A percentile compares a stretch with the other conserved stretches of the same genome.
Evolutionary conservation across 2,888 invertebrate genomes (phyloP).

Genomic region (Cryptophagus acutangulus): DNA sequence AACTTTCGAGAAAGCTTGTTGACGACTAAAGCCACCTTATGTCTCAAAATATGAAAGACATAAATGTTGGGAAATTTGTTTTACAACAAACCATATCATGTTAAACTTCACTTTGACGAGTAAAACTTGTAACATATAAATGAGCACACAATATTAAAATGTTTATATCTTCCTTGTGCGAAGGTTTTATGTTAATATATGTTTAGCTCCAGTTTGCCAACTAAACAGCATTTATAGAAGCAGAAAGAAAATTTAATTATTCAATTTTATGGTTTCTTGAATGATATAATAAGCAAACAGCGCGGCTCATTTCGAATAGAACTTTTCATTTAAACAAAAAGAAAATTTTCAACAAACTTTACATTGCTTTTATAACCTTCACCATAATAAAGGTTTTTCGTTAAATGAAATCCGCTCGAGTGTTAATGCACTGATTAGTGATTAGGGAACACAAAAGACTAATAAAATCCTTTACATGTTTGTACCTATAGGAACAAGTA

Average conservation of each 20-base stretch:
- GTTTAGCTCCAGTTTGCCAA: too few relatives aligned
- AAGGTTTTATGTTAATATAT: too few relatives aligned
- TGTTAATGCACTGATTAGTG: slow-evolving; percentile 11
- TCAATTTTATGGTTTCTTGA: too few relatives aligned
- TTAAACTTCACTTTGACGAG: too few relatives aligned
- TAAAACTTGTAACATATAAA: background rate
- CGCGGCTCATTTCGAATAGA: background rate
- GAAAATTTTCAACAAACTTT: background rate
- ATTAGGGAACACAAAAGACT: slow-evolving; percentile 10
- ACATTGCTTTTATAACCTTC: slow-evolving; percentile 2
- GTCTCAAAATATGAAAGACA: slow-evolving; percentile 2
- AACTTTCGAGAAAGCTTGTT: slow-evolving; percentile 7
- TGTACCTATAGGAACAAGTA: slow-evolving; percentile 4
- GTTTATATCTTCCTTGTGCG: too few relatives aligned
- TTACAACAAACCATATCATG: slow-evolving; percentile 5
- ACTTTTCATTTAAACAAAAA: background rate
- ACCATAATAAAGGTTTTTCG: background rate
- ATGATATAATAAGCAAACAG: too few relatives aligned
- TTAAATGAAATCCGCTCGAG: slow-evolving; percentile 9
- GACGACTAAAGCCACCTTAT: slow-evolving; percentile 6
- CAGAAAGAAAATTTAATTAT: too few relatives aligned
- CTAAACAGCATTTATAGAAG: too few relatives aligned
- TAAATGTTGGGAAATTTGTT: slow-evolving; percentile 6
- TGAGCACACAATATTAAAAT: background rate
- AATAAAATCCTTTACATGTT: slow-evolving; percentile 8